Conservation (phyloP, 2,888 invertebrate species). For the Protonemura montana region DNA sequence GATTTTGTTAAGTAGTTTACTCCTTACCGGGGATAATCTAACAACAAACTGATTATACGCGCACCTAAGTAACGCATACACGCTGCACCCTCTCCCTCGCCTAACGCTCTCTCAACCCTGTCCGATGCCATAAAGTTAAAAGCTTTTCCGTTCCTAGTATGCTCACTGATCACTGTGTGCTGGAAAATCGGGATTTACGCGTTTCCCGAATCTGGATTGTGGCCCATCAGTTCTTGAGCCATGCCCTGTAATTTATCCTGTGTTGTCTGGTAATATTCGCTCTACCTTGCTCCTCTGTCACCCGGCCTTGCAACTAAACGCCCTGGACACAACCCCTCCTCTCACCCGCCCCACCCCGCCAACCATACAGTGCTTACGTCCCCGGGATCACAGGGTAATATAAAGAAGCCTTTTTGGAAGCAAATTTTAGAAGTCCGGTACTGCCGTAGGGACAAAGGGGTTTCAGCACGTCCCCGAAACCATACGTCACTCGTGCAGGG, state of each 20-base stretch:
- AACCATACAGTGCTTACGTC: not conserved
- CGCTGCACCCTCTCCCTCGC: not conserved
- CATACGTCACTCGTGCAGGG: not conserved
- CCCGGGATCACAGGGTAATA: not conserved
- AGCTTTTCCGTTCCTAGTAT: not conserved
- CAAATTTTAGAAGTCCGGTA: not conserved
- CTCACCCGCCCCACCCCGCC: not conserved
- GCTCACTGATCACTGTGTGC: not conserved
- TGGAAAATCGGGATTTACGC: not conserved
- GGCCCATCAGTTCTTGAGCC: not conserved
- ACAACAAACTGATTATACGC: conserved; percentile 4
- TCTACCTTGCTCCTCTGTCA: not conserved
- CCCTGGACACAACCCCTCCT: not conserved
- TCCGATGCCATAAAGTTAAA: not conserved
- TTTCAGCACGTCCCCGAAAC: not conserved
- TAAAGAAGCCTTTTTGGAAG: not conserved
- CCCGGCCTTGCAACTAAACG: not conserved
- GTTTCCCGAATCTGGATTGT: not conserved
- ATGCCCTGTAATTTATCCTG: not conserved
- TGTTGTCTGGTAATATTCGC: not conserved
- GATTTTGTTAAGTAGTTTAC: conserved; percentile 12
- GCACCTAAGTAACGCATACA: not conserved
- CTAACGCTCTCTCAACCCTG: not conserved
- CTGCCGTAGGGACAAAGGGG: not conserved
- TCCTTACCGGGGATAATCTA: not conserved